Evolutionary conservation across 2,888 invertebrate species (phyloP), one percentile per base, ranked within the genome.

Genomic region (Cetonia aurata): DNA sequence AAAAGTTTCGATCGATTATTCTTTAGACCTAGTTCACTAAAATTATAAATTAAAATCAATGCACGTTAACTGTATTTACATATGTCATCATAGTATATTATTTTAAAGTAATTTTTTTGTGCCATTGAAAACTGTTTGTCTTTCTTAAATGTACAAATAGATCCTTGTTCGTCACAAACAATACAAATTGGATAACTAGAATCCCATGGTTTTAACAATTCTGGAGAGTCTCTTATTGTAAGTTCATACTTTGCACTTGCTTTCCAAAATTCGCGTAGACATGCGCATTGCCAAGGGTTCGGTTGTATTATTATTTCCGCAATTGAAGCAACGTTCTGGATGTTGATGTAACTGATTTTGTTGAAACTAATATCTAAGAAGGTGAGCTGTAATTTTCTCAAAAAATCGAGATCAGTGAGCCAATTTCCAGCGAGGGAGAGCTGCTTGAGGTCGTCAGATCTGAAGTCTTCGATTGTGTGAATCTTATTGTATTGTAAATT

Each of bases 251-350:
- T 12, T 15, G 13, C 25, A 4, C 46, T 48, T 4, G 12, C 46
- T 9, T 50, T 41, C 53, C 42, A 59, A 44, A 69, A 69, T n/a
- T 48, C n/a, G 6, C 44, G 31, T 19, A 69, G 52, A 31, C 69
- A 69, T 12, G 48, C 69, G 42, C 69, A 69, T 13, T 52, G 42
- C 25, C 50, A 69, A 17, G 69, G 69, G 60, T 69, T 69, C 6
- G 69, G 69, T 42, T 60, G 42, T 17, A 60, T 60, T 12, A 31
- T 48, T 19, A 69, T 48, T 42, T 53, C 13, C 6, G 13, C 25
- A 8, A 69, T 41, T 10, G 4, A 41, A 4, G 31, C 25, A n/a
- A 46, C 19, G 19, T 59, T 42, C 0, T 13, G 17, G 6, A 60
- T n/a, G 15, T 50, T 12, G 19, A 60, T 59, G 25, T 69, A 50